Evolutionary conservation across 2,888 invertebrate genomes (phyloP).

Genomic region (Pachymerium ferrugineum): DNA sequence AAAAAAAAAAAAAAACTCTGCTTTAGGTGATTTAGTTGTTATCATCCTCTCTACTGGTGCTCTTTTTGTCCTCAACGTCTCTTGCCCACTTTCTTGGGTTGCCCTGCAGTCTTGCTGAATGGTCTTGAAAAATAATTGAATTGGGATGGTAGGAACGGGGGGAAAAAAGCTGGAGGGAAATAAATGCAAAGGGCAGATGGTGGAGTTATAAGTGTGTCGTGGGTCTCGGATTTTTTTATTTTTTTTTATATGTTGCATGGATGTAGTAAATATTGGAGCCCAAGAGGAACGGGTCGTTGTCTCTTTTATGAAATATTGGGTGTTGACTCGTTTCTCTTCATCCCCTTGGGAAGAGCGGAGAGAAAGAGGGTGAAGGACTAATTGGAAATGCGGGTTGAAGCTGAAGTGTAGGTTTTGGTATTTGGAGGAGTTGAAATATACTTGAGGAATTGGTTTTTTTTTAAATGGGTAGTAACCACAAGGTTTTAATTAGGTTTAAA

Average conservation of each 20-base stretch:
- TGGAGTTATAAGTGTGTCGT: not conserved
- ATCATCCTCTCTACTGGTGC: not conserved
- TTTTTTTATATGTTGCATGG: not conserved
- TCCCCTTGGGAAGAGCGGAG: slow-evolving; percentile 3
- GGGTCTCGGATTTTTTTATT: not conserved
- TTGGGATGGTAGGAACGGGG: not conserved
- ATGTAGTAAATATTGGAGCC: not conserved
- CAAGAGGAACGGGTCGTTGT: slow-evolving; percentile 2
- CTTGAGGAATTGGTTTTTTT: not conserved
- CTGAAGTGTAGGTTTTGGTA: slow-evolving; percentile 1
- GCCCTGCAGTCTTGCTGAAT: not conserved
- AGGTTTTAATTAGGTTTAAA: too few species aligned
- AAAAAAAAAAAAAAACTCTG: not conserved
- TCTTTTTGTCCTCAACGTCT: not conserved
- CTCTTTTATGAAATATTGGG: slow-evolving; percentile 26
- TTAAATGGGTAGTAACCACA: too few species aligned
- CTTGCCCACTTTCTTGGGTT: not conserved
- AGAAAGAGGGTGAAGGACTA: slow-evolving; percentile 2
- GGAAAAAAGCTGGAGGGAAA: not conserved
- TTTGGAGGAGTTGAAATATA: not conserved
- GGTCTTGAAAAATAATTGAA: slow-evolving; percentile 24
- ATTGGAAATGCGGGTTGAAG: slow-evolving; percentile 25
- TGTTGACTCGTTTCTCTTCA: slow-evolving; percentile 4
- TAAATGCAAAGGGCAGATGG: slow-evolving; percentile 19
- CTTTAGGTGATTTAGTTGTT: slow-evolving; percentile 10